These are phyloP conservation scores for Andinoacara biseriatus DNA, from an alignment of 2,113 vertebrate genomes.

Conservation along the genomic window DNA sequence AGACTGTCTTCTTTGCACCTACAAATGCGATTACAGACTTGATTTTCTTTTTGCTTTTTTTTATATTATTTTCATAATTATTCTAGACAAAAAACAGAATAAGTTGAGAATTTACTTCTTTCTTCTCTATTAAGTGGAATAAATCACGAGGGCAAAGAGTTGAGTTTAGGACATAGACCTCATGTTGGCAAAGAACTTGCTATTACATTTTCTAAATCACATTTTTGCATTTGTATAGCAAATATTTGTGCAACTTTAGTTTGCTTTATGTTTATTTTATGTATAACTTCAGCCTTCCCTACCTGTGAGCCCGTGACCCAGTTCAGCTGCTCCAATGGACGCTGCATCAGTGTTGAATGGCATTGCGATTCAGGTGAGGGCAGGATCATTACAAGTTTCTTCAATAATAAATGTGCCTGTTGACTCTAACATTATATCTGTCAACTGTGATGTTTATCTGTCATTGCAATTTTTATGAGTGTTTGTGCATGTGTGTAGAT, in stretches of 20 bases:
- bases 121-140: neutral
- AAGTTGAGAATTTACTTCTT: neutral
- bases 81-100: neutral
- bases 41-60: neutral
- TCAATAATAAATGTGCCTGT: neutral
- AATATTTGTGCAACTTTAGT: neutral
- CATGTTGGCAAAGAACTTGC: neutral
- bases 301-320: constrained; percentile 92
- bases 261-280: neutral
- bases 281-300: constrained; percentile 86
- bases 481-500: constrained; percentile 77
- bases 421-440: neutral
- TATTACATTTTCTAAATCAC: neutral
- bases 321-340: constrained; percentile 92
- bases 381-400: neutral
- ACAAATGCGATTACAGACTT: neutral
- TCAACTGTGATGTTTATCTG: neutral
- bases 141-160: neutral
- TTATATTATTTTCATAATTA: neutral
- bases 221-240: neutral
- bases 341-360: constrained; percentile 94
- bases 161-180: neutral
- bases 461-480: neutral
- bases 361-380: constrained; percentile 92
- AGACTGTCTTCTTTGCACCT: neutral